Conservation (phyloP, 2,797 vertebrate species). For the Gadopsis marmoratus region DNA sequence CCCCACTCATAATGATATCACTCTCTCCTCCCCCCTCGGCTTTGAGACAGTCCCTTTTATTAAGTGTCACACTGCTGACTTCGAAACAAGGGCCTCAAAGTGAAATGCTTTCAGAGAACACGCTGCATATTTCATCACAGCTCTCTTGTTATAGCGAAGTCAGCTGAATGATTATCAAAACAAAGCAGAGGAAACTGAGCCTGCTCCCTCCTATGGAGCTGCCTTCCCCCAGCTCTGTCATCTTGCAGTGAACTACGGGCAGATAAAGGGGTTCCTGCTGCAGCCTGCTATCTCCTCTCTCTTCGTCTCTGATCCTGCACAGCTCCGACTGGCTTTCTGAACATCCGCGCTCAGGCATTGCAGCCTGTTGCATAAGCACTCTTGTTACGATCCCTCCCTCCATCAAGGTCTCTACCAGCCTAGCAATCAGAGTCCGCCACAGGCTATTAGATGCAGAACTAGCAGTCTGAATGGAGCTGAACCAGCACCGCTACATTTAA, state of each 20-base stretch:
- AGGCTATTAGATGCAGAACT: constrained; percentile 73
- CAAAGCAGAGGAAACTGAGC: constrained; percentile 57
- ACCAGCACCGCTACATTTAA: constrained; percentile 73
- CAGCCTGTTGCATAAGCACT: constrained; percentile 82
- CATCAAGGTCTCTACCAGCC: constrained; percentile 68
- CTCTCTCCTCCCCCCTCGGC: not conserved
- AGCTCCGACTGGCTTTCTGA: constrained; percentile 61
- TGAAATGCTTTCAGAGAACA: constrained; percentile 46
- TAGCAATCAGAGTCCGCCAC: constrained; percentile 72
- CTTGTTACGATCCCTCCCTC: constrained; percentile 52
- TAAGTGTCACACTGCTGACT: constrained; percentile 28
- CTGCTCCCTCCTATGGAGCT: constrained; percentile 40
- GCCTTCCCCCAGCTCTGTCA: constrained; percentile 42
- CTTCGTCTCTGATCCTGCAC: constrained; percentile 60
- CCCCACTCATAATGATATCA: not conserved
- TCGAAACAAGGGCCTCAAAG: constrained; percentile 48
- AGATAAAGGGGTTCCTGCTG: constrained; percentile 60
- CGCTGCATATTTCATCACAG: constrained; percentile 61
- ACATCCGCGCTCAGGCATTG: constrained; percentile 67
- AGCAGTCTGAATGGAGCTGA: constrained; percentile 66
- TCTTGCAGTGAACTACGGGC: constrained; percentile 39
- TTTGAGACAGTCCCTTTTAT: constrained; percentile 2
- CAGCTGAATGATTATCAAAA: constrained; percentile 59
- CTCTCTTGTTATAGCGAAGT: constrained; percentile 36
- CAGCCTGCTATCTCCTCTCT: constrained; percentile 30